Evolutionary conservation across 2,888 invertebrate species (phyloP), one percentile per base, ranked within the genome.

Genomic region (Macrophya annulata): DNA sequence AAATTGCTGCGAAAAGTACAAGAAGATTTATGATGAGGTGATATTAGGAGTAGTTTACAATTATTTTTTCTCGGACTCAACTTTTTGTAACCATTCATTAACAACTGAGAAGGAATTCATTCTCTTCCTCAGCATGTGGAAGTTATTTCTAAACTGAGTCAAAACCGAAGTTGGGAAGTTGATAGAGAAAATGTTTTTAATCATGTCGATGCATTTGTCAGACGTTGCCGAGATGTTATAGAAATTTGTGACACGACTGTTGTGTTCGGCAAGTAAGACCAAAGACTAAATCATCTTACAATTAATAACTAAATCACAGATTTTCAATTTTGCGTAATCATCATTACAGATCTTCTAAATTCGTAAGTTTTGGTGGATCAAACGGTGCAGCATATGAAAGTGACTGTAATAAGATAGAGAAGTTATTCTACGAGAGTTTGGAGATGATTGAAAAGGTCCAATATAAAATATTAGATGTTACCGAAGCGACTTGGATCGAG

Each of bases 231-330:
- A 84, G 95, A 96, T 90, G 90, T 95, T 15, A 91, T 95, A 40
- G 93, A 95, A 92, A 94, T 95, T 40, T 95, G 95, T 88, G 93
- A 95, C 51, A 94, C 94, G 31, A 94, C 95, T 91, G 92, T 94
- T 45, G 94, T 95, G 85, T 95, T 95, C 90, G 94, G 94, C 72
- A 93, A 95, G 90, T 94, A 93, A 85, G 86, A 91, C 90, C 83
- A 8, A 65, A 25, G 8, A 21, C 45, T 45, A 0, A 45, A 43
- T 12, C 21, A 40, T 62, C 12, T 43, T 12, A n/a, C 15, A 25
- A 62, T 4, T 59, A 43, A 25, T 10, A 62, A 43, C n/a, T 45
- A 31, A 6, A 17, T 37, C 79, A 55, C 15, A 40, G 8, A 45
- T 76, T 1, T 25, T 55, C 9, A 48, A 77, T 51, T 31, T 74